Evolutionary conservation across 2,888 invertebrate genomes (phyloP).

Genomic region (Agrochola lota): DNA sequence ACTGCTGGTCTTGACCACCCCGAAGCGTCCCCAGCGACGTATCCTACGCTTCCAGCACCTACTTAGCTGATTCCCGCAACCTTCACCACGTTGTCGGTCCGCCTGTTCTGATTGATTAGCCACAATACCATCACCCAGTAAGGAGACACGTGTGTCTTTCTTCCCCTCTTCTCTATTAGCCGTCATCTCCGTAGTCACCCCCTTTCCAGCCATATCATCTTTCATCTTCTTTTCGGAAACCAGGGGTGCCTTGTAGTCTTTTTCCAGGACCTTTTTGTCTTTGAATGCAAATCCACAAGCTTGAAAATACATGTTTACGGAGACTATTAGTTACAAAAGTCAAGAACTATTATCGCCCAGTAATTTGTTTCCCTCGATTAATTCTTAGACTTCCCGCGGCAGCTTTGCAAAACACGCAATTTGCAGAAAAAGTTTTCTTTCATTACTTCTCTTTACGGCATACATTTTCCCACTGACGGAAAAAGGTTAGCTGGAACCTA

Average conservation of each 20-base stretch:
- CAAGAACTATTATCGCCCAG: constrained; percentile 13
- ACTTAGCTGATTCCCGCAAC: too few relatives aligned
- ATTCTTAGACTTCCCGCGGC: constrained; percentile 24
- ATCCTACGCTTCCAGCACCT: not conserved
- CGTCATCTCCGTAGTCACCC: too few relatives aligned
- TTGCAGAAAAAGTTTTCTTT: constrained; percentile 1
- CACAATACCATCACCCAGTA: too few relatives aligned
- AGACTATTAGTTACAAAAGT: constrained; percentile 31
- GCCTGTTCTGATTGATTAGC: too few relatives aligned
- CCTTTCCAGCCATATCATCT: too few relatives aligned
- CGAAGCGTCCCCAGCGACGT: not conserved
- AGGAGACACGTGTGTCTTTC: too few relatives aligned
- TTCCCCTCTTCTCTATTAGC: too few relatives aligned
- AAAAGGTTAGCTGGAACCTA: not conserved
- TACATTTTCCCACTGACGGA: not conserved
- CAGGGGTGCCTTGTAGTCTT: not conserved
- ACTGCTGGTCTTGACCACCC: not conserved
- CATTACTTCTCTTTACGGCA: not conserved
- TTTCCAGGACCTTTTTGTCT: constrained; percentile 33
- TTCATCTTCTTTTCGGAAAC: not conserved
- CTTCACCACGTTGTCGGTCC: too few relatives aligned
- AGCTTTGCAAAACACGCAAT: constrained; percentile 14
- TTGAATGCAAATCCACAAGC: not conserved
- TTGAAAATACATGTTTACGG: constrained; percentile 31
- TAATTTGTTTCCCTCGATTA: constrained; percentile 33